These are phyloP conservation scores for Amphiprion ocellaris DNA, from an alignment of 2,113 vertebrate genomes.

Conservation along the genomic window DNA sequence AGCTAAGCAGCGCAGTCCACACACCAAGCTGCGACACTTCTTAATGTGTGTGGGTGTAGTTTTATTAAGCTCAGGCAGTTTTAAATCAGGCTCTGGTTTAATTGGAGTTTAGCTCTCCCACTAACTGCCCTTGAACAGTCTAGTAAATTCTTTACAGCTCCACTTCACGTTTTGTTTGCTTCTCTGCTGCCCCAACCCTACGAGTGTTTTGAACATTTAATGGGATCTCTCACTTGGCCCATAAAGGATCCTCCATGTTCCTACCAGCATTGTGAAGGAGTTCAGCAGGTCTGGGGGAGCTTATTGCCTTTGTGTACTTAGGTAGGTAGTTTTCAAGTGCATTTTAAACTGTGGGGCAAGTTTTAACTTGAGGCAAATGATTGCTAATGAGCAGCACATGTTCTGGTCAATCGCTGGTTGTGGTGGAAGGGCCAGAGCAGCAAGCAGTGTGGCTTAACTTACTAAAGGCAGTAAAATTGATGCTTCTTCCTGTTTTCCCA, in stretches of 20 bases:
- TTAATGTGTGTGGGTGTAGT: constrained; percentile 59
- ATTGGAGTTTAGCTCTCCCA: constrained; percentile 76
- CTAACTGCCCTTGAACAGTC: constrained; percentile 77
- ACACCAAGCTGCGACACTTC: constrained; percentile 43
- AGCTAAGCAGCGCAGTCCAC: constrained; percentile 20
- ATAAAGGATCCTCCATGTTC: constrained; percentile 86
- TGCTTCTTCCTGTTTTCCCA: constrained; percentile 97
- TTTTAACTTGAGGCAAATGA: constrained; percentile 28
- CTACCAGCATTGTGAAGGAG: constrained; percentile 88
- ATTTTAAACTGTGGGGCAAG: constrained; percentile 36
- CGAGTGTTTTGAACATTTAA: constrained; percentile 83
- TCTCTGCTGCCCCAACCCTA: constrained; percentile 44
- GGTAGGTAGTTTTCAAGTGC: constrained; percentile 4
- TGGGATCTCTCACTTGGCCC: constrained; percentile 74
- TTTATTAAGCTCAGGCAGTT: constrained; percentile 72
- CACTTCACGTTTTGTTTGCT: constrained; percentile 22
- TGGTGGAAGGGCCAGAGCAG: constrained; percentile 77
- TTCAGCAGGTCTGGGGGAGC: constrained; percentile 69
- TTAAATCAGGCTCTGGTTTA: constrained; percentile 73
- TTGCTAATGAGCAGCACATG: constrained; percentile 95
- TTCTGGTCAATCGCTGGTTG: constrained; percentile 80
- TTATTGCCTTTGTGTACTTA: constrained; percentile 29
- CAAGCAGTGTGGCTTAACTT: constrained; percentile 91
- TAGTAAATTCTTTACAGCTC: constrained; percentile 77
- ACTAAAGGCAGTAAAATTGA: constrained; percentile 99